Evolutionary conservation across 2,113 vertebrate genomes (phyloP).

Genomic region (Oryctolagus cuniculus): DNA sequence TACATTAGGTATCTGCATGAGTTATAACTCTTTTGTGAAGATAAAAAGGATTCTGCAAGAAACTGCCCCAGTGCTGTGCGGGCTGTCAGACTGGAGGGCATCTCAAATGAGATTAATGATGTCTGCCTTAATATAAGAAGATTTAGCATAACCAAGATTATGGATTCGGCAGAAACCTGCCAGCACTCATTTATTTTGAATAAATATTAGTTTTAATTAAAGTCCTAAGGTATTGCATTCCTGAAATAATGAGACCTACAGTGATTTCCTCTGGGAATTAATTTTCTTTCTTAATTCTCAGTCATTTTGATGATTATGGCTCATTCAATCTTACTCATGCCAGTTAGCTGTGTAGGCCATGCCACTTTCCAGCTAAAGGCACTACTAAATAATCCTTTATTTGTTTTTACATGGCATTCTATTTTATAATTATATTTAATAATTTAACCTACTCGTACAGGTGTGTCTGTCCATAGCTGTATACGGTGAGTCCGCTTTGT

Average conservation of each 20-base stretch:
- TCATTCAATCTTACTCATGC: constrained; percentile 80
- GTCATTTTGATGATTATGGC: constrained; percentile 84
- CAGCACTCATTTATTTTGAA: constrained; percentile 89
- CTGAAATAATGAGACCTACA: constrained; percentile 90
- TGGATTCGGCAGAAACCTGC: constrained; percentile 87
- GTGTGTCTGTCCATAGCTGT: neutral
- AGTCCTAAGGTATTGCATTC: constrained; percentile 90
- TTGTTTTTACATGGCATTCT: constrained; percentile 54
- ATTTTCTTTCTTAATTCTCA: constrained; percentile 90
- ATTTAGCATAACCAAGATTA: constrained; percentile 88
- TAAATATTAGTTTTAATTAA: constrained; percentile 93
- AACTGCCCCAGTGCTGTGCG: constrained; percentile 78
- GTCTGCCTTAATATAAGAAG: constrained; percentile 85
- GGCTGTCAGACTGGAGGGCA: constrained; percentile 87
- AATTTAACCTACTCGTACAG: constrained; percentile 6
- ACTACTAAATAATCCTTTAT: constrained; percentile 40
- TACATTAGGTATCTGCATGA: constrained; percentile 83
- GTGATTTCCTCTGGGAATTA: constrained; percentile 90
- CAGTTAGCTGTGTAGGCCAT: constrained; percentile 79
- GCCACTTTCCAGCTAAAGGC: constrained; percentile 77
- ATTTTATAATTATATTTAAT: constrained; percentile 62
- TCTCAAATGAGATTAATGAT: constrained; percentile 88
- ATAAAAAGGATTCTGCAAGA: constrained; percentile 86
- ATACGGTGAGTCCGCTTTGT: neutral
- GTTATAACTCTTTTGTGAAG: constrained; percentile 85